These are phyloP conservation scores for Jordanella pulchra DNA, from an alignment of 2,797 vertebrate species.

Conservation along the genomic window DNA sequence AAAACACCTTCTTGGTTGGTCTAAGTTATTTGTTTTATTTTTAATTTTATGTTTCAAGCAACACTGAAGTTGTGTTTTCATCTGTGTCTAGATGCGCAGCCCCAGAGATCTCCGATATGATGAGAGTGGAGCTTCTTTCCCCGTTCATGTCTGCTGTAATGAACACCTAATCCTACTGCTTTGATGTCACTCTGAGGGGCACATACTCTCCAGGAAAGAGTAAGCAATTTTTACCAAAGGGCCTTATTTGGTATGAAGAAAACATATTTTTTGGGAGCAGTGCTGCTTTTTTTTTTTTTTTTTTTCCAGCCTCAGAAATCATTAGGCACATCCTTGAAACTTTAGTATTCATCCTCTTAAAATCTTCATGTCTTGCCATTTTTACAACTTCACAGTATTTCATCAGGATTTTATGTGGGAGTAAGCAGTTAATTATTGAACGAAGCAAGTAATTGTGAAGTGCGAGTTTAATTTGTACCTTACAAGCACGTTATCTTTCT, in stretches of 20 bases:
- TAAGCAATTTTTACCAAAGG: constrained; percentile 16
- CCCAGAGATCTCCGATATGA: not conserved
- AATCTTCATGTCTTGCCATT: not conserved
- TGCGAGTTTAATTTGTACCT: constrained; percentile 2
- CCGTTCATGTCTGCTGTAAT: constrained; percentile 21
- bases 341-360: not conserved
- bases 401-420: not conserved
- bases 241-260: constrained; percentile 20
- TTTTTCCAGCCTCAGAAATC: constrained; percentile 2
- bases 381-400: not conserved
- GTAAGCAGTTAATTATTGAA: not conserved
- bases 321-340: constrained; percentile 1
- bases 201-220: constrained; percentile 15
- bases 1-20: not conserved
- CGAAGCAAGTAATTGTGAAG: not conserved
- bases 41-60: not conserved
- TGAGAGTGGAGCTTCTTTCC: constrained; percentile 1
- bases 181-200: constrained; percentile 38
- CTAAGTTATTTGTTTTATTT: not conserved
- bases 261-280: constrained; percentile 25
- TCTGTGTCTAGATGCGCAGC: not conserved
- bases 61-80: constrained; percentile 7
- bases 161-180: constrained; percentile 44
- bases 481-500: not conserved
- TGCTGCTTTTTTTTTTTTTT: constrained; percentile 13